Evolutionary conservation across 92 coral and sea anemone genomes (phyloP), one percentile per base, ranked within the genome.

Genomic region (Phenganax stokvisi): DNA sequence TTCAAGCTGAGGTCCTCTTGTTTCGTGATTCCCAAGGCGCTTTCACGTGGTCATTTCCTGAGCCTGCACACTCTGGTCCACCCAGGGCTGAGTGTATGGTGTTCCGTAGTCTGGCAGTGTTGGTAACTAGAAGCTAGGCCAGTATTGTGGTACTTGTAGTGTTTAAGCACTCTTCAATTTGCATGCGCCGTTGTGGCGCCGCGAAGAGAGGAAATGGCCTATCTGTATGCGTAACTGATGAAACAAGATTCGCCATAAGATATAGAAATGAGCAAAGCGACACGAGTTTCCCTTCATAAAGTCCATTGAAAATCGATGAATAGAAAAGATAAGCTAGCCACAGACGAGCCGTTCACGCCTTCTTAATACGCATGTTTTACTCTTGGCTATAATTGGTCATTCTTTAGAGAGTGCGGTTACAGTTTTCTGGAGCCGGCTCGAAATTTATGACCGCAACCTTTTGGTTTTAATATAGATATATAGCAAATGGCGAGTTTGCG

Each of bases 181-280:
- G 47, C 16, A 54, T 6, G 70, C 81, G 81, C 54, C 81, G 55
- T 6, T 2, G 61, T 59, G 81, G 81, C 81, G 81, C 81, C 81
- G 56, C 25, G 15, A 10, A 30, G 60, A 60, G 70, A 76, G 81
- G 81, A 76, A 76, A 58, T 52, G 56, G 54, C 8, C 56, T 58
- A 76, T 57, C 64, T 76, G 56, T 56, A 10, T 75, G 12, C 61
- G 51, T 75, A 75, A 75, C 80, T 76, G 81, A 76, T 76, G 70
- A 76, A 76, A 76, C 69, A 47, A 60, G 81, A 76, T 76, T 28
- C 13, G 52, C n/a, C 29, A 10, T n/a, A 52, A 58, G 64, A 57
- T 55, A 61, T 52, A 68, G 55, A 37, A 54, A 58, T 57, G 16
- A 58, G 3, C 69, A 64, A 76, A 60, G 29, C 54, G 51, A 60